Evolutionary conservation across 2,888 invertebrate genomes (phyloP).

Genomic region (Drosophila histrio): DNA sequence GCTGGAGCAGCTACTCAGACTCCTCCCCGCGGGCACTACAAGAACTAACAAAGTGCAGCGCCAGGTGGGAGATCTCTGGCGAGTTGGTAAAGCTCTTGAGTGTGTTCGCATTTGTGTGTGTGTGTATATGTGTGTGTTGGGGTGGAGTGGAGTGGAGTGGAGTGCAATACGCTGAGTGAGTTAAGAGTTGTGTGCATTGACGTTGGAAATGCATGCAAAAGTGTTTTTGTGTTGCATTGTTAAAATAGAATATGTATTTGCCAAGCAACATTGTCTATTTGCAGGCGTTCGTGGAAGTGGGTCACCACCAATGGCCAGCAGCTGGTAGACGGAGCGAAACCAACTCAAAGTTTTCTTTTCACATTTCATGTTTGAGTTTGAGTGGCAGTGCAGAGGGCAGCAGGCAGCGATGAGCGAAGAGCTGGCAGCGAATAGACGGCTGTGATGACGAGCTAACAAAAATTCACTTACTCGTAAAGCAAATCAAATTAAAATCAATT

Average conservation of each 20-base stretch:
- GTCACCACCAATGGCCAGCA: conserved; percentile 29
- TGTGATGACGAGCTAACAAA: conserved; percentile 43
- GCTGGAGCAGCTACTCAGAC: conserved; percentile 48
- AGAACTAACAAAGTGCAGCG: conserved; percentile 45
- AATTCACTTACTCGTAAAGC: conserved; percentile 55
- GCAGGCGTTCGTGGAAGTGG: conserved; percentile 26
- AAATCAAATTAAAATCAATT: conserved; percentile 77
- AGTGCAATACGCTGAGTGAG: background rate
- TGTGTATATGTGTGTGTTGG: background rate
- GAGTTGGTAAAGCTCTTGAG: conserved; percentile 25
- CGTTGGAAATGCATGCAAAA: conserved; percentile 44
- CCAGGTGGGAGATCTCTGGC: conserved; percentile 45
- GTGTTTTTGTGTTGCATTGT: conserved; percentile 42
- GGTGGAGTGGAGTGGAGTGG: background rate
- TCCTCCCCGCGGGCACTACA: conserved; percentile 36
- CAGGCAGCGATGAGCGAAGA: background rate
- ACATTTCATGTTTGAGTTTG: conserved; percentile 8
- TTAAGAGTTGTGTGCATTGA: conserved; percentile 9
- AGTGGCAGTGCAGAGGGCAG: conserved; percentile 1
- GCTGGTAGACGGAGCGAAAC: conserved; percentile 7
- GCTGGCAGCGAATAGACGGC: background rate
- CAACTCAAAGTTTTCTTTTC: conserved; percentile 9
- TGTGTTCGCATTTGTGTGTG: conserved; percentile 9
- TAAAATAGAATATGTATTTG: conserved; percentile 38
- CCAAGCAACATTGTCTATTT: conserved; percentile 40